These are phyloP conservation scores for Hestina assimilis DNA, from an alignment of 1,140 invertebrate species.

Conservation along the genomic window DNA sequence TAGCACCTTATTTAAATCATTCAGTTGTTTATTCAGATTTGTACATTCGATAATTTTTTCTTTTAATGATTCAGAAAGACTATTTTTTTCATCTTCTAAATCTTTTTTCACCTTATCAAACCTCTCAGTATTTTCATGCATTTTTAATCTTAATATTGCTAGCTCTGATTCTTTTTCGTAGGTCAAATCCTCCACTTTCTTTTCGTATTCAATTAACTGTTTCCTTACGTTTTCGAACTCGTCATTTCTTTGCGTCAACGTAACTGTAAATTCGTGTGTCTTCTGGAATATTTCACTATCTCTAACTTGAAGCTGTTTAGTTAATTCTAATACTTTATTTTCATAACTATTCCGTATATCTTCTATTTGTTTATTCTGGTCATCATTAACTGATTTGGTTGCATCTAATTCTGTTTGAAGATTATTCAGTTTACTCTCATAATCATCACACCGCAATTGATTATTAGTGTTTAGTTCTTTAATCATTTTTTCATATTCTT, in stretches of 20 bases:
- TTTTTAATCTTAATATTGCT: conserved; percentile 65
- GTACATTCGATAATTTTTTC: conserved; percentile 74
- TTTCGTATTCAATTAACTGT: conserved; percentile 69
- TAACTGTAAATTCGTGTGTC: conserved; percentile 54
- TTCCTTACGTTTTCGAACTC: conserved; percentile 70
- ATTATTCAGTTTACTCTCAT: conserved; percentile 39
- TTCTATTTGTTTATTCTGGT: conserved; percentile 39
- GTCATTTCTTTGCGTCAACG: conserved; percentile 58
- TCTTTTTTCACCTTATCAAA: conserved; percentile 52
- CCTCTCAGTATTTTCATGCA: conserved; percentile 59
- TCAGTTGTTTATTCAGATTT: conserved; percentile 71
- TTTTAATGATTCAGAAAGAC: conserved; percentile 59
- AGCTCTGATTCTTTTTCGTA: conserved; percentile 78
- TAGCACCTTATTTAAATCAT: conserved; percentile 75
- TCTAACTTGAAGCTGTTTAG: conserved; percentile 55
- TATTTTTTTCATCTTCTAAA: conserved; percentile 51
- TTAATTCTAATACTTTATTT: conserved; percentile 45
- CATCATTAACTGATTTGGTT: conserved; percentile 46
- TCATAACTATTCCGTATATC: conserved; percentile 37
- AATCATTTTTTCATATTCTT: conserved; percentile 66
- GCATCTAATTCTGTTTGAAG: conserved; percentile 49
- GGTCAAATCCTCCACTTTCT: conserved; percentile 67
- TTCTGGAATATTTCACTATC: conserved; percentile 69
- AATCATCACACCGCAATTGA: conserved; percentile 37
- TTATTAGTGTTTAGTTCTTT: conserved; percentile 45